Percentiles rank a stretch among this genome's conserved stretches.
These are phyloP conservation scores for Ooceraea biroi DNA, from an alignment of 1,140 invertebrate genomes.

Conservation along the genomic window DNA sequence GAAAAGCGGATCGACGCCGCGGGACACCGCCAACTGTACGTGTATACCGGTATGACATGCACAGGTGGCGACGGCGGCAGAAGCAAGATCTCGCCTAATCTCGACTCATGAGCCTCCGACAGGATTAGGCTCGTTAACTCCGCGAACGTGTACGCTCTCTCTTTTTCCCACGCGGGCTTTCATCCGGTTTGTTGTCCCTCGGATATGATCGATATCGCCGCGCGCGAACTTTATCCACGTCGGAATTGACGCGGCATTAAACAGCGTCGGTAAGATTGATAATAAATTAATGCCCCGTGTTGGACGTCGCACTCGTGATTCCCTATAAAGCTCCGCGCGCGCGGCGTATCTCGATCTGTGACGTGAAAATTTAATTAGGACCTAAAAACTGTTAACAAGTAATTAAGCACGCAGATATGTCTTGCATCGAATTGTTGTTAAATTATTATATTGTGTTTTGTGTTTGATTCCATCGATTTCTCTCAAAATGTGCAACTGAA, in stretches of 20 bases:
- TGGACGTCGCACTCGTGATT: not conserved
- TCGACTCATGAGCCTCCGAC: conserved; percentile 70
- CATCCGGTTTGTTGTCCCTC: conserved; percentile 46
- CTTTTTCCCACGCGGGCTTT: conserved; percentile 79
- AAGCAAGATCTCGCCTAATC: conserved; percentile 80
- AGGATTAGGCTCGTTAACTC: conserved; percentile 85
- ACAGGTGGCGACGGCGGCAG: conserved; percentile 77
- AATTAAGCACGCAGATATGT: not conserved
- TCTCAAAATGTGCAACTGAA: too few relatives aligned
- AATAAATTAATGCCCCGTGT: not conserved
- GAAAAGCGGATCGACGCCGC: conserved; percentile 74
- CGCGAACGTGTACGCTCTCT: conserved; percentile 65
- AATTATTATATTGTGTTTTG: not conserved
- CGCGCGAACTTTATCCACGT: conserved; percentile 12
- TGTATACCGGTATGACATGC: conserved; percentile 58
- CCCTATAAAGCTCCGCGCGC: not conserved
- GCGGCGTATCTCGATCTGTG: not conserved
- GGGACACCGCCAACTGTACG: conserved; percentile 72
- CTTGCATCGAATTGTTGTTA: not conserved
- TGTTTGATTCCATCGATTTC: too few relatives aligned
- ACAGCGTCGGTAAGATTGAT: not conserved
- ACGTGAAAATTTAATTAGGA: not conserved
- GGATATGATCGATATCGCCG: conserved; percentile 2
- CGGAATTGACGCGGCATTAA: not conserved
- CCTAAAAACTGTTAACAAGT: not conserved